phyloP scores from a whole-genome alignment of 2,797 vertebrate genomes.

The Leptoclinus maculatus region DNA sequence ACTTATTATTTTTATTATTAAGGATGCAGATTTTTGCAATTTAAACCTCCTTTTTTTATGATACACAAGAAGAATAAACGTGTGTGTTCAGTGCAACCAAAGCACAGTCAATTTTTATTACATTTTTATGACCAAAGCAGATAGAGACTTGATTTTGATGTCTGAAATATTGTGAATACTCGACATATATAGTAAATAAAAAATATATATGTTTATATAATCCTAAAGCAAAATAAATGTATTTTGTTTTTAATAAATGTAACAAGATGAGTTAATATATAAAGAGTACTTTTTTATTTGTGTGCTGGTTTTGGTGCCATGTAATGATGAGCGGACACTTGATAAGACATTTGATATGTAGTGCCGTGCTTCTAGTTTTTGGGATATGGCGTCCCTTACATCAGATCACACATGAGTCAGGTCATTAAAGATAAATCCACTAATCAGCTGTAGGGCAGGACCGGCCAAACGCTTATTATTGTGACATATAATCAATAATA shows the following conservation, averaged over 20 bases:
- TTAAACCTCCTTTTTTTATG: slow-evolving; percentile 3
- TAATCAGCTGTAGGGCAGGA: neutral
- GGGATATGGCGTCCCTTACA: neutral
- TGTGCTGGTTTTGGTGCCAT: slow-evolving; percentile 49
- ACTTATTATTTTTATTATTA: slow-evolving; percentile 30
- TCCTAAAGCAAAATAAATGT: neutral
- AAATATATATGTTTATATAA: slow-evolving; percentile 36
- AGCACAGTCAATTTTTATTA: slow-evolving; percentile 29
- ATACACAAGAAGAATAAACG: neutral
- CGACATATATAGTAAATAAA: neutral
- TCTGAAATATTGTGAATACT: slow-evolving; percentile 36
- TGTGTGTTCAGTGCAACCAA: neutral
- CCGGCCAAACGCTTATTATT: neutral
- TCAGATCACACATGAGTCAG: neutral
- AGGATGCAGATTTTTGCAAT: slow-evolving; percentile 26
- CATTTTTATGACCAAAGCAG: slow-evolving; percentile 46
- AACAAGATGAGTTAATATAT: slow-evolving; percentile 21
- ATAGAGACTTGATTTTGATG: slow-evolving; percentile 24
- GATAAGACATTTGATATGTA: slow-evolving; percentile 36
- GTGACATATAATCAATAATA: neutral
- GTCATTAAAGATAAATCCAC: neutral
- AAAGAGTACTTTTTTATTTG: neutral
- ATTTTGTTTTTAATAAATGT: slow-evolving; percentile 63
- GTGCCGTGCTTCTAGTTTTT: neutral
- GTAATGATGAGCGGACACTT: slow-evolving; percentile 55